Percentiles rank a stretch among this genome's conserved stretches.
Evolutionary conservation across 2,113 vertebrate species (phyloP).

Genomic region (Vulpes vulpes): DNA sequence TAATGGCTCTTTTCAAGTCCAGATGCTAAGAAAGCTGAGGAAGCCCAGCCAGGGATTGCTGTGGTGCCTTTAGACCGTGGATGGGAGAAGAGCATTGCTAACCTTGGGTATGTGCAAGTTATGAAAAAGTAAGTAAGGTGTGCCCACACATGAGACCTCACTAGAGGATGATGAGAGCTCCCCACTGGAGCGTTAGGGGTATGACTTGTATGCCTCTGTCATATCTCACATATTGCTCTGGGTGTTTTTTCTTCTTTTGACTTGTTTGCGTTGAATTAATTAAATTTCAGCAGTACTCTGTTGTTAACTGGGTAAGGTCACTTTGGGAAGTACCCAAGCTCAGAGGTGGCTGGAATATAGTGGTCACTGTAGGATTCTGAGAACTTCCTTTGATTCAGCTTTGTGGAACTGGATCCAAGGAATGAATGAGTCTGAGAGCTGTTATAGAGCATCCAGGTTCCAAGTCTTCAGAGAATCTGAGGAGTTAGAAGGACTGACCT

Average conservation of each 20-base stretch:
- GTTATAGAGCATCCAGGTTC: neutral
- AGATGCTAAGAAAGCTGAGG: neutral
- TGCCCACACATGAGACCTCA: accelerated
- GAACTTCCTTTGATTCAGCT: neutral
- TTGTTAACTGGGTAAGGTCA: neutral
- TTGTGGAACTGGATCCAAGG: neutral
- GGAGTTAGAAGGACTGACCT: neutral
- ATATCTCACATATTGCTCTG: neutral
- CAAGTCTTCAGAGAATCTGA: neutral
- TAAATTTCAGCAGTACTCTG: neutral
- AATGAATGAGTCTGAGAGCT: neutral
- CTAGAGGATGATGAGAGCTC: neutral
- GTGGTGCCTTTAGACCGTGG: neutral
- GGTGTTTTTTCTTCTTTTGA: neutral
- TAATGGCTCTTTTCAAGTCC: neutral
- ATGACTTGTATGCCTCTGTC: accelerated
- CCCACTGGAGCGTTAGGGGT: accelerated
- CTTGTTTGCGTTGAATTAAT: neutral
- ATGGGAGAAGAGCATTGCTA: neutral
- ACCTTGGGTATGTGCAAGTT: neutral
- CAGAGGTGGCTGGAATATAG: neutral
- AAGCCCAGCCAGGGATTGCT: neutral
- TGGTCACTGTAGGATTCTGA: accelerated
- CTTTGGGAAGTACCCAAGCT: neutral
- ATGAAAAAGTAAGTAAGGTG: accelerated